A percentile compares a stretch with the other conserved stretches of the same genome.
Conservation (phyloP, 2,113 vertebrate species). For the Elaphurus davidianus region DNA sequence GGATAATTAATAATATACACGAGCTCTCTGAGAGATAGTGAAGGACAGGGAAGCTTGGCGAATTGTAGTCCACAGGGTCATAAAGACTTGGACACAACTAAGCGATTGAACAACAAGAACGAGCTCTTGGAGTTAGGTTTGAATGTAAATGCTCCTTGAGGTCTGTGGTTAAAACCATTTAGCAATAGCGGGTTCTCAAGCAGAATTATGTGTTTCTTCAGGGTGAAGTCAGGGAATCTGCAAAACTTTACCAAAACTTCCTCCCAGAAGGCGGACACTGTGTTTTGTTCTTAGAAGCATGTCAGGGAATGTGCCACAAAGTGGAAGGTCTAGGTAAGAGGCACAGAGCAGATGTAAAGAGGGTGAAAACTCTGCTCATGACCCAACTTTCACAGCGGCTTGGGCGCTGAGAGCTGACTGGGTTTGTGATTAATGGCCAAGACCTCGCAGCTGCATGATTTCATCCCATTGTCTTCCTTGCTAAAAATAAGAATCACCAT, state of each 20-base stretch:
- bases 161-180: constrained; percentile 58
- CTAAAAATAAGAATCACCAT: not conserved
- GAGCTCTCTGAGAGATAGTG: constrained; percentile 71
- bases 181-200: constrained; percentile 70
- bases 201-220: constrained; percentile 71
- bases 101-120: constrained; percentile 32
- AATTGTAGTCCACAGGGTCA: not conserved
- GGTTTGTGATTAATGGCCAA: constrained; percentile 83
- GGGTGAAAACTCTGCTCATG: not conserved
- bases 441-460: constrained; percentile 37
- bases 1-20: constrained; percentile 91
- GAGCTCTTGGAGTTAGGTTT: constrained; percentile 83
- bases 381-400: constrained; percentile 68
- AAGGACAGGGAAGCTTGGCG: not conserved
- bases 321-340: not conserved
- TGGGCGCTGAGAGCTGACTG: constrained; percentile 71
- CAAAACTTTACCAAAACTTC: constrained; percentile 67
- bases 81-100: not conserved
- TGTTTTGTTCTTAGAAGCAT: constrained; percentile 11
- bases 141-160: constrained; percentile 81
- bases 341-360: not conserved
- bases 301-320: not conserved
- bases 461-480: not conserved
- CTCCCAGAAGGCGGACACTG: not conserved
- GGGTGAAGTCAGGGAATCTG: constrained; percentile 64